Evolutionary conservation across 2,888 invertebrate species (phyloP).

Genomic region (Macrosoma leucophasiata): DNA sequence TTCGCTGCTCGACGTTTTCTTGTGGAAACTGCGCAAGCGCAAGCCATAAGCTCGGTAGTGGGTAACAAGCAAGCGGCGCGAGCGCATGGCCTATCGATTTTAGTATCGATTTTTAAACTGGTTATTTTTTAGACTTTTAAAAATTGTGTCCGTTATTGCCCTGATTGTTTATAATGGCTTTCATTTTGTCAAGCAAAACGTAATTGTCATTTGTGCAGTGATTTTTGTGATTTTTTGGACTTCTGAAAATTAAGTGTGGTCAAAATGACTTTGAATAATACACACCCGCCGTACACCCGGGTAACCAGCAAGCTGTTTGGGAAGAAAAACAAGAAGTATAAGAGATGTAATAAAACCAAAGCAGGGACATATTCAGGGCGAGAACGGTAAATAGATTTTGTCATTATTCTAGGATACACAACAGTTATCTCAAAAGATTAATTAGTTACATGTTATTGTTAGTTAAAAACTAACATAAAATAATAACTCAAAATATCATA

Average conservation of each 20-base stretch:
- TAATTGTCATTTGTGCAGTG: constrained; percentile 21
- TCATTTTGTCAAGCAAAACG: constrained; percentile 25
- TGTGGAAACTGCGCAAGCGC: constrained; percentile 54
- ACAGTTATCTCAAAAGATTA: too few species aligned
- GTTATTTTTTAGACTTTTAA: constrained; percentile 1
- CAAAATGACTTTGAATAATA: constrained; percentile 54
- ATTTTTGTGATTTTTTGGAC: constrained; percentile 16
- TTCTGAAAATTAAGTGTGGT: constrained; percentile 6
- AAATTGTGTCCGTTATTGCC: constrained; percentile 8
- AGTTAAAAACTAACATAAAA: constrained; percentile 9
- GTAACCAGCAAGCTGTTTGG: constrained; percentile 60
- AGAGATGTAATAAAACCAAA: constrained; percentile 52
- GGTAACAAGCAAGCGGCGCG: constrained; percentile 36
- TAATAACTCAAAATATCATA: background rate
- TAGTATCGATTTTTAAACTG: constrained; percentile 16
- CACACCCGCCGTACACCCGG: constrained; percentile 47
- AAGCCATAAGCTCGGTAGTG: constrained; percentile 54
- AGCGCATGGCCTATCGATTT: constrained; percentile 37
- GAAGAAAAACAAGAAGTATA: constrained; percentile 60
- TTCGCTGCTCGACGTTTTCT: constrained; percentile 58
- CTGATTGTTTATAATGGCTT: too few species aligned
- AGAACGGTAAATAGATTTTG: constrained; percentile 46
- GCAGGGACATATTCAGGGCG: constrained; percentile 55
- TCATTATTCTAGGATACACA: background rate
- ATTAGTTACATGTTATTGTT: too few species aligned